Evolutionary conservation across 2,113 vertebrate species (phyloP), one percentile per base, ranked within the genome.

Genomic region (Prunella fulvescens): DNA sequence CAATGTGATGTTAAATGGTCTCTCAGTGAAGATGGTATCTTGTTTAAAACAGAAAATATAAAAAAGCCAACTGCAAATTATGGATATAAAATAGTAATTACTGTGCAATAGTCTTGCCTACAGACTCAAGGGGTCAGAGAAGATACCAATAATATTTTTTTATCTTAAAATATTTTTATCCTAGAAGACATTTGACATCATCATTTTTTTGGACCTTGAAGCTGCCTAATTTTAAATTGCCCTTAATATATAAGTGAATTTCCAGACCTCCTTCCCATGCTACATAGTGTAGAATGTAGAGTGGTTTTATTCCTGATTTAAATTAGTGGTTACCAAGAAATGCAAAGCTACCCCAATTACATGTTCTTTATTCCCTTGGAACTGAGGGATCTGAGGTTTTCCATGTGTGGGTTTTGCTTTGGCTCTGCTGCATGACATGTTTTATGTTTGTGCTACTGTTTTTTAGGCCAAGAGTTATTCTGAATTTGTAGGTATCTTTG

Each of bases 201-300:
- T 37, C 1, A 7, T 20, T 54, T 85, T n/a, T 90, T 81, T 78
- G 7, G 6, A 66, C 22, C 39, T 78, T 45, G 9, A 65, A 51
- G 22, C 11, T 28, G 6, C 45, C 47, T 82, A 71, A 29, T 87
- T 89, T 96, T 85, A 7, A 6, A 14, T 57, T 94, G 25, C 5
- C 7, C 3, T 10, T 47, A 17, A 23, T 12, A 16, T 48, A 7
- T 11, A 57, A 90, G 11, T 4, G 4, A 29, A 51, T 73, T 85
- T 77, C 16, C 24, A 56, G 50, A 48, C 7, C 3, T 69, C 19
- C 10, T 80, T 13, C 6, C 19, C 4, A 17, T 53, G 24, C 37
- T 64, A 25, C 9, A 15, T 3, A 37, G 7, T 1, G 1, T 33
- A 40, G 31, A 53, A 35, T 2, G 3, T 4, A 28, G 8, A 53